Evolutionary conservation across 1,140 invertebrate species (phyloP).

Genomic region (Muscidifurax raptorellus): DNA sequence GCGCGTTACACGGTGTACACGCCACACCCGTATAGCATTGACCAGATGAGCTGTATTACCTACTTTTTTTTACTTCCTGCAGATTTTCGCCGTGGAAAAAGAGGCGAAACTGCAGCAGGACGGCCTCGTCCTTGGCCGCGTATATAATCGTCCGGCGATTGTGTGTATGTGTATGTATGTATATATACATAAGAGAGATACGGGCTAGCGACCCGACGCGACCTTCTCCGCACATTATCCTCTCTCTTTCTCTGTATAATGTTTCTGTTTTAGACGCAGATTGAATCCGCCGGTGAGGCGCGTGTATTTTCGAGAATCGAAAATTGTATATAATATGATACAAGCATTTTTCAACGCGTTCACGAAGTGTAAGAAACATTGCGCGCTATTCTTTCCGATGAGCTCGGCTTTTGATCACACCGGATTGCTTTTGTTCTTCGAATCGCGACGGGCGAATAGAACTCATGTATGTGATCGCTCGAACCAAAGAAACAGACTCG

Average conservation of each 20-base stretch:
- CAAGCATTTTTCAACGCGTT: conserved; percentile 1
- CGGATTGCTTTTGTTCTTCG: too few relatives aligned
- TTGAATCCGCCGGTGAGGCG: too few relatives aligned
- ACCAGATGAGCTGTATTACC: neutral
- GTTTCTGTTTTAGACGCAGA: neutral
- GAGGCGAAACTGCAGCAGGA: neutral
- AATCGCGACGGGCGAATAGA: too few relatives aligned
- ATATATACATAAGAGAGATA: neutral
- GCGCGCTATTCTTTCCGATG: neutral
- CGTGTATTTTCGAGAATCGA: neutral
- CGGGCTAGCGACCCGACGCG: neutral
- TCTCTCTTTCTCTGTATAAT: neutral
- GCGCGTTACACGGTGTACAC: too few relatives aligned
- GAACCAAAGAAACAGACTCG: too few relatives aligned
- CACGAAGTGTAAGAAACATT: neutral
- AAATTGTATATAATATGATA: too few relatives aligned
- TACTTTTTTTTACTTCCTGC: too few relatives aligned
- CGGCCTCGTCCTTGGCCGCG: neutral
- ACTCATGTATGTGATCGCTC: too few relatives aligned
- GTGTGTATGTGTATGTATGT: neutral
- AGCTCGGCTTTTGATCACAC: too few relatives aligned
- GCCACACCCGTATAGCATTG: neutral
- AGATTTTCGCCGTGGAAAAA: neutral
- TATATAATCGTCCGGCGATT: neutral
- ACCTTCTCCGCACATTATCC: neutral